phyloP scores from a whole-genome alignment of 2,797 vertebrate genomes.

The Telmatherina bonti region DNA sequence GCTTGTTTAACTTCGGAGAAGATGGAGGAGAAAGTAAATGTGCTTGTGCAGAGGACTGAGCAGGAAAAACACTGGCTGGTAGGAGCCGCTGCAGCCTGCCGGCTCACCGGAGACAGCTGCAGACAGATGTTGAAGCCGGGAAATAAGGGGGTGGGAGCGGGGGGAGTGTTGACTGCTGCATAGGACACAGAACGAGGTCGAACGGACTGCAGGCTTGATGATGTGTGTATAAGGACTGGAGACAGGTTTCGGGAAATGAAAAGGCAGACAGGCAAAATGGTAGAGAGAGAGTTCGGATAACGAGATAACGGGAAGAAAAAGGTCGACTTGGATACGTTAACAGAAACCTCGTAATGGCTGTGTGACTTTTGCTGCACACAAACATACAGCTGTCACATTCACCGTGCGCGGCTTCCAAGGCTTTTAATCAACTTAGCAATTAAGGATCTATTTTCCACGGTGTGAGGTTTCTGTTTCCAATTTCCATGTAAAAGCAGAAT shows the following conservation, averaged over 20 bases:
- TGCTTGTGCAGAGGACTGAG: conserved; percentile 9
- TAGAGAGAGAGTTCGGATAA: conserved; percentile 12
- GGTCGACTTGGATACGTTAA: not conserved
- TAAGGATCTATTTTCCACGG: not conserved
- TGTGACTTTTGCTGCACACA: conserved; percentile 3
- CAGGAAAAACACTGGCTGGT: conserved; percentile 26
- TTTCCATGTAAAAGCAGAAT: not conserved
- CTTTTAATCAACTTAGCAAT: not conserved
- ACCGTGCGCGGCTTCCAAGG: not conserved
- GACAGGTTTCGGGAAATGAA: conserved; percentile 33
- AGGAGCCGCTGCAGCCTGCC: conserved; percentile 34
- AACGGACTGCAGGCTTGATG: conserved; percentile 26
- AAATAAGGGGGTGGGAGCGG: conserved; percentile 33
- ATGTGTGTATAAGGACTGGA: conserved; percentile 33
- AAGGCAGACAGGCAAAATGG: conserved; percentile 28
- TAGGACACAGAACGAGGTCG: conserved; percentile 33
- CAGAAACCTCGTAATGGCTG: conserved; percentile 1
- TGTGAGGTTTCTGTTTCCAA: not conserved
- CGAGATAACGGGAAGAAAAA: conserved; percentile 3
- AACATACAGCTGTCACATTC: conserved; percentile 2
- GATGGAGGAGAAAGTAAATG: conserved; percentile 29
- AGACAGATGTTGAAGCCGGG: conserved; percentile 57
- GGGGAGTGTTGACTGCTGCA: conserved; percentile 44
- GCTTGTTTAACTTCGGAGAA: conserved; percentile 27
- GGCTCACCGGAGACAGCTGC: conserved; percentile 36